phyloP scores from a whole-genome alignment of 2,113 vertebrate genomes.

The Leucopsar rothschildi region DNA sequence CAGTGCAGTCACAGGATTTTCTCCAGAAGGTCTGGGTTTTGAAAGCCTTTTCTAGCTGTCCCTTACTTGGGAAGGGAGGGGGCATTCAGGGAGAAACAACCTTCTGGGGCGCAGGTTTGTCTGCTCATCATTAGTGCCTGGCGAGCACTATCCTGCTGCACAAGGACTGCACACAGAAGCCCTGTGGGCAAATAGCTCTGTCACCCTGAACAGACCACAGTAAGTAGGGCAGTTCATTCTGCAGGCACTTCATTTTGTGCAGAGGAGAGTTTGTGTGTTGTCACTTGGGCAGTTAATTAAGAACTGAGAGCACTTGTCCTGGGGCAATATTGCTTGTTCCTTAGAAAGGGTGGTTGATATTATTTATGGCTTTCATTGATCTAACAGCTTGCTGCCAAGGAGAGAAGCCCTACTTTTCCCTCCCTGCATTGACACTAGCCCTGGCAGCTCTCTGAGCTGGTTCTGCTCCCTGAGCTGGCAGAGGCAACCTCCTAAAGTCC shows the following conservation, averaged over 20 bases:
- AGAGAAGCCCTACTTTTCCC: neutral
- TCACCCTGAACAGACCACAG: neutral
- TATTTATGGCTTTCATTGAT: conserved; percentile 10
- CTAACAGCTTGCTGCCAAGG: neutral
- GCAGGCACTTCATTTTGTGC: neutral
- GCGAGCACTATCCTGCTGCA: neutral
- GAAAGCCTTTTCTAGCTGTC: neutral
- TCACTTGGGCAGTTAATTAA: neutral
- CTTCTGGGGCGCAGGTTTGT: neutral
- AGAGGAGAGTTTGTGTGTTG: neutral
- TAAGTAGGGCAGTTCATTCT: neutral
- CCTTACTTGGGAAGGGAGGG: neutral
- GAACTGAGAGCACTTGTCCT: neutral
- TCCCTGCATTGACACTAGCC: neutral
- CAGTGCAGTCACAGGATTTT: neutral
- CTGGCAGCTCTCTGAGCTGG: neutral
- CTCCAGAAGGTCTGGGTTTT: neutral
- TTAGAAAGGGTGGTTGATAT: neutral
- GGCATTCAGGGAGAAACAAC: neutral
- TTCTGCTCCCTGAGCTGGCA: neutral
- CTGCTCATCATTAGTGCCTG: neutral
- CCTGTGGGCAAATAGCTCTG: neutral
- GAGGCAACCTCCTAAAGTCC: neutral
- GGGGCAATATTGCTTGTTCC: neutral
- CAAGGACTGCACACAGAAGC: accelerated